Evolutionary conservation across 2,888 invertebrate species (phyloP), one percentile per base, ranked within the genome.

Genomic region (Orchesella flavescens): DNA sequence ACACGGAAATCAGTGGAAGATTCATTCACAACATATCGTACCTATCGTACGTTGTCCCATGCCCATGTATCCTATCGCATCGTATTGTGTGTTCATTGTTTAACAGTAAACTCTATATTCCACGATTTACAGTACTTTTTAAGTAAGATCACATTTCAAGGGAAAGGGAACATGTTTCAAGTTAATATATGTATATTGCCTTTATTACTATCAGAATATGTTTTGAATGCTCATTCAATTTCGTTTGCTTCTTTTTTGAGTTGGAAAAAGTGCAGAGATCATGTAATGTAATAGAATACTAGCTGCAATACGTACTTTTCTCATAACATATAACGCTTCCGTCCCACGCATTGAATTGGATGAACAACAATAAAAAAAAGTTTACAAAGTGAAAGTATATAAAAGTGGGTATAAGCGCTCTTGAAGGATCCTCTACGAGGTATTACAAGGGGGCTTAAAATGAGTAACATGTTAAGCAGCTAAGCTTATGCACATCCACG

Each of bases 401-500:
- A 49, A 7, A n/a, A 49, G 12, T 2, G 49, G 12, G 12, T 2
- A 10, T 15, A 49, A 49, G 15, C n/a, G 49, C 65, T 65, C 65
- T 34, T 66, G n/a, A 21, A 66, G 55, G 43, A 57, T 66, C 15
- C 34, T 34, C 49, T 63, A 43, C 46, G 79, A 79, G 72, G 72
- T 72, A 79, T 79, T 79, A 79, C 19, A 53, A 73, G 69, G 55
- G 71, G 72, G 72, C 72, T 79, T 72, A 72, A 79, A 79, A 79
- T 72, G 72, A 72, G 72, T 72, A 79, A 65, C 72, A 79, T 79
- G 57, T 66, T 80, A 80, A 80, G 80, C 80, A 73, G 73, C 44
- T 19, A 46, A 74, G 80, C 80, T 80, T 80, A 80, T 80, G 80
- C 80, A 73, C 73, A 74, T 74, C 74, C 80, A 74, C 74, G 80